Conservation (phyloP, 2,888 invertebrate species). For the Epiblema foenella region DNA sequence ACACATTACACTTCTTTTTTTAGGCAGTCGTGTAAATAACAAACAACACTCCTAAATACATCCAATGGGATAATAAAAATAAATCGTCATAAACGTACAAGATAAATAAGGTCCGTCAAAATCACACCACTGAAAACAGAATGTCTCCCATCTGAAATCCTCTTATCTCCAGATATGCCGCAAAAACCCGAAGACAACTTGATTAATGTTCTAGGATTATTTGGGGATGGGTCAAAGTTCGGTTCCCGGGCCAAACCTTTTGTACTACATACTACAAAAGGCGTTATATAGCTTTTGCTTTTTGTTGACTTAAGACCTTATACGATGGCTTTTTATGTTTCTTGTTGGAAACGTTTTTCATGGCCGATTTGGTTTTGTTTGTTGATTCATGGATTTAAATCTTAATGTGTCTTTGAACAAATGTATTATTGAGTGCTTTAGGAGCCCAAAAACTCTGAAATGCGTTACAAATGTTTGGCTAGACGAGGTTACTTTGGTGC, state of each 20-base stretch:
- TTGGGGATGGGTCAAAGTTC: slow-evolving; percentile 53
- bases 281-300: slow-evolving; percentile 45
- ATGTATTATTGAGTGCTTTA: slow-evolving; percentile 16
- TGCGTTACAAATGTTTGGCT: background rate
- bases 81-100: background rate
- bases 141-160: slow-evolving; percentile 34
- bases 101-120: slow-evolving; percentile 15
- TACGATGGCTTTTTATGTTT: slow-evolving; percentile 32
- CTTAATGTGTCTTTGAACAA: slow-evolving; percentile 14
- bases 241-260: slow-evolving; percentile 54
- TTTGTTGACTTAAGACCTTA: slow-evolving; percentile 32
- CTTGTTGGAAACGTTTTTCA: slow-evolving; percentile 32
- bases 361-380: slow-evolving; percentile 22
- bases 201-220: slow-evolving; percentile 55
- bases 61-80: background rate
- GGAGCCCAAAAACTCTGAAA: background rate
- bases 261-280: slow-evolving; percentile 46
- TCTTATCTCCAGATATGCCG: slow-evolving; percentile 42
- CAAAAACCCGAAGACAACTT: slow-evolving; percentile 49
- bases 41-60: background rate
- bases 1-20: no score
- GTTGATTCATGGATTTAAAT: slow-evolving; percentile 33
- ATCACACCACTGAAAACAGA: slow-evolving; percentile 13
- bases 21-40: no score
- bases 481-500: no score